Percentiles rank a stretch among this genome's conserved stretches.
These are phyloP conservation scores for Gobionotothen gibberifrons DNA, from an alignment of 2,797 vertebrate species.

Conservation along the genomic window DNA sequence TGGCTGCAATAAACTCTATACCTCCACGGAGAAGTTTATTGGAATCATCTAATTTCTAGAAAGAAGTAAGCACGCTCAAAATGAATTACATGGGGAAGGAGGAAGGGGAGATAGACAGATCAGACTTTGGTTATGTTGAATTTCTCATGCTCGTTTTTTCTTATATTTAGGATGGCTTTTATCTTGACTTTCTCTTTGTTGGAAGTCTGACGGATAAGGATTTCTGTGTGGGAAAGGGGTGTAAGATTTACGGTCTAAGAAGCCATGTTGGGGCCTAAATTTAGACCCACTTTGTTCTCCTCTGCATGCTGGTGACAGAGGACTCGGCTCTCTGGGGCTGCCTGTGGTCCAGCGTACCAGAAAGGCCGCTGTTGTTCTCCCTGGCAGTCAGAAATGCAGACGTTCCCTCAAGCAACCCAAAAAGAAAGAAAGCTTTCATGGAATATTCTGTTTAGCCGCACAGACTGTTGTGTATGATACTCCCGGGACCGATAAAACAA, in stretches of 20 bases:
- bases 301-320: constrained; percentile 76
- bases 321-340: constrained; percentile 69
- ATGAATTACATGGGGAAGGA: constrained; percentile 20
- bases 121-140: constrained; percentile 37
- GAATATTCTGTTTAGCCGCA: constrained; percentile 78
- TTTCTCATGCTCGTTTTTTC: constrained; percentile 35
- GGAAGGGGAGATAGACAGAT: constrained; percentile 28
- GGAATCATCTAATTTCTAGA: constrained; percentile 39
- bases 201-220: constrained; percentile 55
- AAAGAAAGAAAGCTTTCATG: constrained; percentile 82
- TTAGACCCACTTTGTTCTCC: constrained; percentile 78
- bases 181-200: constrained; percentile 30
- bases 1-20: constrained; percentile 52
- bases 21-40: constrained; percentile 50
- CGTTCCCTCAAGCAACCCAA: constrained; percentile 69
- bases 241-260: constrained; percentile 51
- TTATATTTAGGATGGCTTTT: too few species aligned
- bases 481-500: constrained; percentile 77
- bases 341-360: constrained; percentile 75
- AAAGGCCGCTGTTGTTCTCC: constrained; percentile 81
- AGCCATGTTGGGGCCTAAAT: constrained; percentile 72
- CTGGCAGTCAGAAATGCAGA: constrained; percentile 76
- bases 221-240: constrained; percentile 47
- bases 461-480: constrained; percentile 74
- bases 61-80: constrained; percentile 27